These are phyloP conservation scores for Electrona antarctica DNA, from an alignment of 2,113 vertebrate species.

Conservation along the genomic window DNA sequence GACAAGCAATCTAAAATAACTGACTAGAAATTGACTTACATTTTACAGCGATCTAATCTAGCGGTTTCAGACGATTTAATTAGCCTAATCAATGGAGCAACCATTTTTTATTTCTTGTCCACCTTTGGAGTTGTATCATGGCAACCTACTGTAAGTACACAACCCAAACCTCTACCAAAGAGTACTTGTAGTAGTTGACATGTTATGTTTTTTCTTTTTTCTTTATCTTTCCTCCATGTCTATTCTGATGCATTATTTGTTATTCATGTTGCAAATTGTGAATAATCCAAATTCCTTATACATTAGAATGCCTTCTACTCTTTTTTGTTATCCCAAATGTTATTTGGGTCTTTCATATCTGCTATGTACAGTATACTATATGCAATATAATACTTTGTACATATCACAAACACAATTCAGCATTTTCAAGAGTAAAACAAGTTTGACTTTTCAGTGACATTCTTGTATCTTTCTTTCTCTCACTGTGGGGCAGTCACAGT, in stretches of 20 bases:
- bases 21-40: no score
- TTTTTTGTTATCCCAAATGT: constrained; percentile 19
- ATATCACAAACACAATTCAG: constrained; percentile 25
- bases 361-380: constrained; percentile 27
- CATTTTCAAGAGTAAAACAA: constrained; percentile 45
- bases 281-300: constrained; percentile 16
- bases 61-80: no score
- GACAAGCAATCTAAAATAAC: no score
- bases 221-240: constrained; percentile 4
- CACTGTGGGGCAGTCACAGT: background rate
- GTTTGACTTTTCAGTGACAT: constrained; percentile 23
- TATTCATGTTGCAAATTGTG: constrained; percentile 15
- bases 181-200: background rate
- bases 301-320: constrained; percentile 38
- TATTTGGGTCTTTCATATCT: constrained; percentile 23
- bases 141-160: no score
- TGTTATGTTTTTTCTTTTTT: constrained; percentile 1
- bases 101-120: no score
- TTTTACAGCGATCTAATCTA: no score
- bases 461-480: constrained; percentile 8
- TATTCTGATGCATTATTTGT: background rate
- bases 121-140: no score
- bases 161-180: no score
- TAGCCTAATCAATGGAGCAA: no score
- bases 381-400: constrained; percentile 32